Evolutionary conservation across 2,888 invertebrate species (phyloP).

Genomic region (Lagria hirta): DNA sequence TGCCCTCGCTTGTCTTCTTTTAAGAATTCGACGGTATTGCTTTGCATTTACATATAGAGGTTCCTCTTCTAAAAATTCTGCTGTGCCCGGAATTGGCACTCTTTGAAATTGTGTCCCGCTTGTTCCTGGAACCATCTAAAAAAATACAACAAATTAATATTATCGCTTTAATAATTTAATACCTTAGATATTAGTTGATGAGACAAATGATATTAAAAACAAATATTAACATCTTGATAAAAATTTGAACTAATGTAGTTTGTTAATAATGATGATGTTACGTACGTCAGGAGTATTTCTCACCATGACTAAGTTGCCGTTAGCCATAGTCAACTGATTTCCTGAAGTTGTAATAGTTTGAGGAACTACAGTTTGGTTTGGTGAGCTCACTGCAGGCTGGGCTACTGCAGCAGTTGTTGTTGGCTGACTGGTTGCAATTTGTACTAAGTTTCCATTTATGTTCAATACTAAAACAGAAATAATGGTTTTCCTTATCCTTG

Average conservation of each 20-base stretch:
- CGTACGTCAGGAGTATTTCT: slow-evolving; percentile 53
- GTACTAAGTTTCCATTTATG: slow-evolving; percentile 76
- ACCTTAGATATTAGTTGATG: slow-evolving; percentile 4
- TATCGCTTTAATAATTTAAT: slow-evolving; percentile 3
- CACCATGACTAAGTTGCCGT: slow-evolving; percentile 78
- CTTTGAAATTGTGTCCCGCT: slow-evolving; percentile 59
- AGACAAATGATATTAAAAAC: slow-evolving; percentile 2
- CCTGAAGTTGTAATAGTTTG: slow-evolving; percentile 55
- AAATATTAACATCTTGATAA: background rate
- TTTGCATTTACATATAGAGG: slow-evolving; percentile 98
- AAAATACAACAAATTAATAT: slow-evolving; percentile 1
- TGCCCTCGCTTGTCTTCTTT: slow-evolving; percentile 90
- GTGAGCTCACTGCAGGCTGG: slow-evolving; percentile 50
- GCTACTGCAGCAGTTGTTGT: slow-evolving; percentile 43
- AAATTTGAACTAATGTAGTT: background rate
- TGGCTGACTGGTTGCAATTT: slow-evolving; percentile 58
- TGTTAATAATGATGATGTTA: slow-evolving; percentile 26
- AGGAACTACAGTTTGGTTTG: slow-evolving; percentile 53
- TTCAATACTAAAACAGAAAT: slow-evolving; percentile 67
- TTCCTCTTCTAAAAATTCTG: slow-evolving; percentile 82
- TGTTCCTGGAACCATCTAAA: slow-evolving; percentile 61
- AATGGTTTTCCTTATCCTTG: background rate
- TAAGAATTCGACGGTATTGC: slow-evolving; percentile 95
- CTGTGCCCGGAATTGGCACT: slow-evolving; percentile 63
- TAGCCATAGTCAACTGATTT: slow-evolving; percentile 61